phyloP scores from a whole-genome alignment of 2,888 invertebrate genomes.

The Argyresthia albistria region DNA sequence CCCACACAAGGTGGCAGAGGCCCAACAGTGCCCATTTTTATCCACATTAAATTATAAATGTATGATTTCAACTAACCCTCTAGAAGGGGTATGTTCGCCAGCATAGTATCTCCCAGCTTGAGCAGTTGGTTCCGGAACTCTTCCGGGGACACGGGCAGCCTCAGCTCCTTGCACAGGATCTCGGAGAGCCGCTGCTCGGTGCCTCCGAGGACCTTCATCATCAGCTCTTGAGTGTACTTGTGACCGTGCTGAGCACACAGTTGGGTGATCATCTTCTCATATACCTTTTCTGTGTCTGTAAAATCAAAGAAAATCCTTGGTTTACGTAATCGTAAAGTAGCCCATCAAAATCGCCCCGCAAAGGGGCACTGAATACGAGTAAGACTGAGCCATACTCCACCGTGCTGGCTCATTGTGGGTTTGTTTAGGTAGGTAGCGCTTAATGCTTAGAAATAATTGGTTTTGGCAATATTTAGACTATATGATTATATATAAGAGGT shows the following conservation, averaged over 20 bases:
- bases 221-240: conserved; percentile 83
- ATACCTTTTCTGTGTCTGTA: conserved; percentile 86
- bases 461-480: too few species aligned
- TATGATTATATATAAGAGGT: too few species aligned
- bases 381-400: too few species aligned
- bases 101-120: conserved; percentile 70
- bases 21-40: not conserved
- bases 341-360: too few species aligned
- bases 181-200: conserved; percentile 79
- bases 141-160: conserved; percentile 76
- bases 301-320: not conserved
- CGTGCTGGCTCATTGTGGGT: too few species aligned
- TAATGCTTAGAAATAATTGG: too few species aligned
- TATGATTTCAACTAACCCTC: conserved; percentile 70
- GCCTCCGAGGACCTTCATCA: conserved; percentile 83
- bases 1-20: too few species aligned
- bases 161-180: conserved; percentile 77
- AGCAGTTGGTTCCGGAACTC: conserved; percentile 77
- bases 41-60: not conserved
- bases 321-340: too few species aligned
- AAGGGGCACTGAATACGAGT: too few species aligned
- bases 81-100: conserved; percentile 75
- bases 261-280: conserved; percentile 80
- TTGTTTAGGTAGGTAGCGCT: too few species aligned
- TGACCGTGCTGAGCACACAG: conserved; percentile 82